A percentile compares a stretch with the other conserved stretches of the same genome.
Conservation (phyloP, 1,140 invertebrate species). For the Magallana angulata region DNA sequence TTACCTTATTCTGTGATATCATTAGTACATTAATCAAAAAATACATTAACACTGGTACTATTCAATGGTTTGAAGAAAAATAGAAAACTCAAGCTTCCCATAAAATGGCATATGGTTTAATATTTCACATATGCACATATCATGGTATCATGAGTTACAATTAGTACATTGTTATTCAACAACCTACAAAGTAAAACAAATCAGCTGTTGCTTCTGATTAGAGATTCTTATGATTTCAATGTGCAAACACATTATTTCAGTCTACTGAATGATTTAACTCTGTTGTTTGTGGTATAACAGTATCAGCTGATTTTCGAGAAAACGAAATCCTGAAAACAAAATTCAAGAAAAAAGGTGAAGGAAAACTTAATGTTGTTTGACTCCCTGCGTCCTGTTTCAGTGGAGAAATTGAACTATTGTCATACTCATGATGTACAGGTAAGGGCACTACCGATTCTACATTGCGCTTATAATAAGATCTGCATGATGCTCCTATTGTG, state of each 20-base stretch:
- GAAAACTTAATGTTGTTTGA: no score
- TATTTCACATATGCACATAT: background rate
- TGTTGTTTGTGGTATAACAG: background rate
- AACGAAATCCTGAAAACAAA: background rate
- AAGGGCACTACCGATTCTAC: no score
- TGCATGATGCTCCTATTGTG: no score
- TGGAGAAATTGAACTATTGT: no score
- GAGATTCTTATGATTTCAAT: background rate
- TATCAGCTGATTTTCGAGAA: slow-evolving; percentile 5
- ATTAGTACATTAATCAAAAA: background rate
- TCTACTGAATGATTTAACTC: background rate
- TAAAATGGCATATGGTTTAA: slow-evolving; percentile 16
- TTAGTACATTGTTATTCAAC: background rate
- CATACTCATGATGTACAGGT: no score
- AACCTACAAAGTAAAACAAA: background rate
- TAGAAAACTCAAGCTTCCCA: slow-evolving; percentile 23
- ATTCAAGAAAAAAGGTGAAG: background rate
- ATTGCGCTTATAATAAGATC: no score
- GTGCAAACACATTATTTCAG: background rate
- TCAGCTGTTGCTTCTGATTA: background rate
- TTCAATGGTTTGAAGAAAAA: slow-evolving; percentile 10
- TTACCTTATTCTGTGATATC: background rate
- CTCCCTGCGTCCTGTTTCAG: no score
- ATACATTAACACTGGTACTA: background rate
- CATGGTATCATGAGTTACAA: slow-evolving; percentile 1